Evolutionary conservation across 2,113 vertebrate genomes (phyloP), one percentile per base, ranked within the genome.

Genomic region (Cryptotis parvus): DNA sequence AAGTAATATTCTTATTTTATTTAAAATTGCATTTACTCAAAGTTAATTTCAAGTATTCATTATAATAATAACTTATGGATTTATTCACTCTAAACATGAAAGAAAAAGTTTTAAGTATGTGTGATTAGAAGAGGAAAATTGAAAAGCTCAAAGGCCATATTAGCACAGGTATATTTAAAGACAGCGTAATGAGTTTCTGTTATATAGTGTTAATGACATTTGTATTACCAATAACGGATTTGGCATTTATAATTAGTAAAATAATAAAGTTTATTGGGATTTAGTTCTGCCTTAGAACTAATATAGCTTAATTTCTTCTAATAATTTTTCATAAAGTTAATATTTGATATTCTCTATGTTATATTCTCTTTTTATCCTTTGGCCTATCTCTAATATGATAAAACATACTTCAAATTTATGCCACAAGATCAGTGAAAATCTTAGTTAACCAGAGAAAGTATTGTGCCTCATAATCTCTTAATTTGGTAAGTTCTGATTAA

Each of bases 221-320:
- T 96, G 27, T 87, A 91, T 91, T 92, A 35, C 20, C 58, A 95
- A 93, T 94, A 95, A 94, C 94, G 75, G 82, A 94, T 87, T 94
- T 94, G 82, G 79, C 35, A 61, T 90, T 95, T 72, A 94, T 96
- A 96, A 96, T 95, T 95, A 95, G 90, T 95, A 95, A 95, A 96
- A 96, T 94, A 92, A 94, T 94, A 95, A 96, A 96, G 91, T 96
- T 96, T 94, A 96, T n/a, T 83, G 89, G 88, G 92, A 95, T 93
- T 96, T 94, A 94, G 39, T 35, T 90, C 27, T 91, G 61, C 31
- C 63, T 90, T 73, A 9, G 22, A 95, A 92, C 72, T 93, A 95
- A 92, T 92, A 96, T 89, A 93, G 45, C 92, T 95, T 95, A 94
- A 96, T 95, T 96, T 96, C 87, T 81, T 88, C 72, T 29, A 75